A percentile compares a stretch with the other conserved stretches of the same genome.
These are phyloP conservation scores for Psammodynastes pulverulentus DNA, from an alignment of 2,113 vertebrate species.

Conservation along the genomic window DNA sequence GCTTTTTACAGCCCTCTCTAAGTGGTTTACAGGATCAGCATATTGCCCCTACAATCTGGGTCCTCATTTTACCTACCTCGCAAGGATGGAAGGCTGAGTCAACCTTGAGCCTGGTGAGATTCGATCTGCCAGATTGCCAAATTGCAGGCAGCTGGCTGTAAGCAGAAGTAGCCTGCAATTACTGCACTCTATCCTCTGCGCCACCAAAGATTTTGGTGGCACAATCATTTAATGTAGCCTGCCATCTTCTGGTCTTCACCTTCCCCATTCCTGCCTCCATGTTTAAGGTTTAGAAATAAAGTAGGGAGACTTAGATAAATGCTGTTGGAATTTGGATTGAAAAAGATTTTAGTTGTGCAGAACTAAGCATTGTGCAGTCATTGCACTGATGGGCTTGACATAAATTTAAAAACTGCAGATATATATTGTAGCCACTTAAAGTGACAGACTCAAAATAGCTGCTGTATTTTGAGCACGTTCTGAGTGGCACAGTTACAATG, in stretches of 20 bases:
- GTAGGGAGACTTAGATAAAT: background rate
- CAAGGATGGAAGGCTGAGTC: too few relatives aligned
- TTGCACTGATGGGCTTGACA: background rate
- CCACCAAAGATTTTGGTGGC: too few relatives aligned
- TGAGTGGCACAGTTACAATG: background rate
- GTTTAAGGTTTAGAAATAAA: background rate
- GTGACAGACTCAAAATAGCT: background rate
- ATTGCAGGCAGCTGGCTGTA: too few relatives aligned
- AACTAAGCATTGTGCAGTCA: background rate
- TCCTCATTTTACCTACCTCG: too few relatives aligned
- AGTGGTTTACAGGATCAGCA: too few relatives aligned
- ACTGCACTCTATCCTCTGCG: too few relatives aligned
- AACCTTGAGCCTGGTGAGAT: too few relatives aligned
- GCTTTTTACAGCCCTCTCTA: too few relatives aligned
- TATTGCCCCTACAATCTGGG: too few relatives aligned
- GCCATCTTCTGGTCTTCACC: background rate
- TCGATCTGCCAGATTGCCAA: too few relatives aligned
- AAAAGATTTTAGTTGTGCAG: background rate
- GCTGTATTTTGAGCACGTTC: background rate
- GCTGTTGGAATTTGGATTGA: background rate
- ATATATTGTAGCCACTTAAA: background rate
- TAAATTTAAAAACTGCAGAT: background rate
- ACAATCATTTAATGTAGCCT: background rate
- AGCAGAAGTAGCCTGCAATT: too few relatives aligned
- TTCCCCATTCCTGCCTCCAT: background rate